A percentile compares a stretch with the other conserved stretches of the same genome.
These are phyloP conservation scores for Porites lutea DNA, from an alignment of 64 coral and sea anemone genomes.

Conservation along the genomic window DNA sequence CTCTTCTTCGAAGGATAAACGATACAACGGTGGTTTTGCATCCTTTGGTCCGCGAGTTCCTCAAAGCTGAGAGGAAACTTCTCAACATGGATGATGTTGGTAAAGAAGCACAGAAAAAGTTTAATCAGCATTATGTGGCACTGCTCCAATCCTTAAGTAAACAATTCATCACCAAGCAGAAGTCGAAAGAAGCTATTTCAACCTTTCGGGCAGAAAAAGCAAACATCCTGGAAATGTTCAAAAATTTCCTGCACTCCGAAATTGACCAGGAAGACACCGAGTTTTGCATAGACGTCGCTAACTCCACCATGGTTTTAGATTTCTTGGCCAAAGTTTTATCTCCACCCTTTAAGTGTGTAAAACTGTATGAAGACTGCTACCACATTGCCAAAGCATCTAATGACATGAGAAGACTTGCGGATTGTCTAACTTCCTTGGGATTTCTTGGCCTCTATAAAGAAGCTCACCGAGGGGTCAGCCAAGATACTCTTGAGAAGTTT, in stretches of 20 bases:
- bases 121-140: not conserved
- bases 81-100: not conserved
- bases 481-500: not conserved
- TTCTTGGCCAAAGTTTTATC: slow-evolving; percentile 29
- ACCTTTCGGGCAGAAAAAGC: not conserved
- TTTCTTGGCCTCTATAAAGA: slow-evolving; percentile 15
- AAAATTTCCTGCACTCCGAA: not conserved
- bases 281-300: not conserved
- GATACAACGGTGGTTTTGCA: not conserved
- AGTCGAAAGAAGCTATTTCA: not conserved
- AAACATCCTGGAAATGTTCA: not conserved
- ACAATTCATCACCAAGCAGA: not conserved
- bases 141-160: not conserved
- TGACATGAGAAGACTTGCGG: slow-evolving; percentile 3
- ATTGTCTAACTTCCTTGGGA: not conserved
- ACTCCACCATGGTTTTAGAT: not conserved
- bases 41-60: not conserved
- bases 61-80: not conserved
- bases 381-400: not conserved
- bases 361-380: not conserved
- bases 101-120: not conserved
- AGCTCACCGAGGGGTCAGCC: not conserved
- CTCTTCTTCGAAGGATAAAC: not conserved
- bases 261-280: not conserved
- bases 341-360: not conserved